phyloP scores from a whole-genome alignment of 2,113 vertebrate genomes.

The Melanerpes formicivorus region DNA sequence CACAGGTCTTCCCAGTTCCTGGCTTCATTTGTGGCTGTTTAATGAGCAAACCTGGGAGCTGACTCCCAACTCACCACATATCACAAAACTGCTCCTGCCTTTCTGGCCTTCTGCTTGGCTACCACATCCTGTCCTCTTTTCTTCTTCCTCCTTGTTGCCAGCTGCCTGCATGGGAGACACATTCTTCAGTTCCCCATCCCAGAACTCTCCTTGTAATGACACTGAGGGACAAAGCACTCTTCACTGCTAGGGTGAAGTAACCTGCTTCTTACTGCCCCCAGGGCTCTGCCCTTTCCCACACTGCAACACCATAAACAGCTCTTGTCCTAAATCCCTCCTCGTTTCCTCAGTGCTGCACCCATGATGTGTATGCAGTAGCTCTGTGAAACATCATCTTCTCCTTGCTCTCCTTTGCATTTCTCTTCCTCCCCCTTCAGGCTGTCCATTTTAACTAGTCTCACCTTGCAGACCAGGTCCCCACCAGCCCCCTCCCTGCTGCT shows the following conservation, averaged over 20 bases:
- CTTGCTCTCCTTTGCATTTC: neutral
- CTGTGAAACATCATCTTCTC: neutral
- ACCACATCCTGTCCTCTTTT: neutral
- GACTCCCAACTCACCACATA: neutral
- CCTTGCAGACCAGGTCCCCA: neutral
- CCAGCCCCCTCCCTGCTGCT: neutral
- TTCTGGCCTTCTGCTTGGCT: neutral
- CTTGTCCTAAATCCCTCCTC: neutral
- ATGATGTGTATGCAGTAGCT: neutral
- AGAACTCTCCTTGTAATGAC: neutral
- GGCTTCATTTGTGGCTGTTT: neutral
- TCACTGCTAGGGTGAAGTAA: neutral
- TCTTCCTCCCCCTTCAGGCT: neutral
- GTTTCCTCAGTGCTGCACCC: neutral
- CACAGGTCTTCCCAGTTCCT: neutral
- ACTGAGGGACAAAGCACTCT: neutral
- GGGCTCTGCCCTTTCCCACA: neutral
- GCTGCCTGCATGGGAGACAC: neutral
- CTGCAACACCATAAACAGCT: neutral
- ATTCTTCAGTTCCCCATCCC: neutral
- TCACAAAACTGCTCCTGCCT: neutral
- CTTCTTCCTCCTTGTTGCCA: neutral
- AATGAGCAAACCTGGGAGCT: neutral
- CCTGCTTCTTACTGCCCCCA: neutral
- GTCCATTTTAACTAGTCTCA: neutral